Conservation (phyloP, 2,888 invertebrate species). For the Agriopis leucophaearia region DNA sequence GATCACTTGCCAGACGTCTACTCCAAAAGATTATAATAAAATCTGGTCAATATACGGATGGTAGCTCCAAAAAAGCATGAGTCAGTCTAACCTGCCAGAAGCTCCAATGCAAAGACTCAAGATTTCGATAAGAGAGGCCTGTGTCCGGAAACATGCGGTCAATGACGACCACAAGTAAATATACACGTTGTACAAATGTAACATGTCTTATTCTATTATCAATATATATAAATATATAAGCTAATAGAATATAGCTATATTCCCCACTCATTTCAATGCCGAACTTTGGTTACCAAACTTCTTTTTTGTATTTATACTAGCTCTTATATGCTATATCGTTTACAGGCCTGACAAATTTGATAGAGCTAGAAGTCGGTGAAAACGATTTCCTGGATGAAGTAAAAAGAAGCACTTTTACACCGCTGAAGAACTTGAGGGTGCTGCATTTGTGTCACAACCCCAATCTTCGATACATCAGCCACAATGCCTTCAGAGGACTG, state of each 20-base stretch:
- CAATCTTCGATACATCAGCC: constrained; percentile 84
- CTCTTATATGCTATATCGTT: neutral
- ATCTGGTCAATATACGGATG: constrained; percentile 1
- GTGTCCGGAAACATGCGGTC: constrained; percentile 24
- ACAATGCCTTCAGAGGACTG: constrained; percentile 85
- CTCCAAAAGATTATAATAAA: neutral
- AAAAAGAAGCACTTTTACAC: constrained; percentile 82
- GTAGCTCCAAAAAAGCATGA: constrained; percentile 10
- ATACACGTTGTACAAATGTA: constrained; percentile 14
- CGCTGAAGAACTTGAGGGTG: constrained; percentile 74
- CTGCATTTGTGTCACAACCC: constrained; percentile 84
- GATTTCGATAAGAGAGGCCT: constrained; percentile 25
- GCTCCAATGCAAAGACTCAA: constrained; percentile 16
- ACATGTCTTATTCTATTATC: neutral
- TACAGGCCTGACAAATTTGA: constrained; percentile 83
- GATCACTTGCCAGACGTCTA: too few relatives aligned
- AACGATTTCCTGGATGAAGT: constrained; percentile 85
- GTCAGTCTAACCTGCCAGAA: constrained; percentile 10
- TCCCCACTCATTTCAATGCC: neutral
- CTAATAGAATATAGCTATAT: neutral
- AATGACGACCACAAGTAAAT: constrained; percentile 15
- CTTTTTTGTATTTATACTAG: too few relatives aligned
- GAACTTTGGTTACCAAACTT: neutral
- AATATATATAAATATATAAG: constrained; percentile 1
- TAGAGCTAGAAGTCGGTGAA: constrained; percentile 87